phyloP scores from a whole-genome alignment of 1,140 invertebrate species.

The Drosophila repleta region DNA sequence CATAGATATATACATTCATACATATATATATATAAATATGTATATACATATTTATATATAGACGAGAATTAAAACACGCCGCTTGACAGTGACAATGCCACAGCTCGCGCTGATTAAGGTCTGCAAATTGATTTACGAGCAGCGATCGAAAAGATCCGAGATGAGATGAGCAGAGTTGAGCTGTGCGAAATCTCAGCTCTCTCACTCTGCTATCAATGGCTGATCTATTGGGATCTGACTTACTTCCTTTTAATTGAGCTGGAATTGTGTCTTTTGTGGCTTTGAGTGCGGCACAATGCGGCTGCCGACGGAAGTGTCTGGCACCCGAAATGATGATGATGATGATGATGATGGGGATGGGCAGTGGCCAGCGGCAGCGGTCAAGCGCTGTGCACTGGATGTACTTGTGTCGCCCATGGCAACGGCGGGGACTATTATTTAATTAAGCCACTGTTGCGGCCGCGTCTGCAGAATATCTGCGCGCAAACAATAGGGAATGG shows the following conservation, averaged over 20 bases:
- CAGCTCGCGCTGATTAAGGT: neutral
- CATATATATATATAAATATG: no score
- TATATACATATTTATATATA: no score
- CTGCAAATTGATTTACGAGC: constrained; percentile 1
- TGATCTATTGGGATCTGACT: neutral
- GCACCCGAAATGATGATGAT: constrained; percentile 43
- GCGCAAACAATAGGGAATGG: constrained; percentile 33
- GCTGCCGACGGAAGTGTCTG: constrained; percentile 61
- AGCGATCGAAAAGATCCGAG: neutral
- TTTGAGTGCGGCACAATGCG: constrained; percentile 18
- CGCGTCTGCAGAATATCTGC: constrained; percentile 52
- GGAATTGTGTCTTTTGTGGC: constrained; percentile 23
- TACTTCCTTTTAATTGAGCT: constrained; percentile 2
- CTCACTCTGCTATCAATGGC: neutral
- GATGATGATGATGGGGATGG: no score
- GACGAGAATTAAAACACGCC: constrained; percentile 7
- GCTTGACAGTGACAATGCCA: constrained; percentile 39
- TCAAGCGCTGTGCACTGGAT: neutral
- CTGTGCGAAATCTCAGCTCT: neutral
- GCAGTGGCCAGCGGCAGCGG: neutral
- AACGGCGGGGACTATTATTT: constrained; percentile 64
- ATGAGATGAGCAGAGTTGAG: neutral
- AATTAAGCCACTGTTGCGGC: constrained; percentile 50
- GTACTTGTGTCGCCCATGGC: constrained; percentile 25
- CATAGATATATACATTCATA: no score